Percentiles rank a stretch among this genome's conserved stretches.
Evolutionary conservation across 23 tunicate species (phyloP).

Genomic region (Ascidia mentula): DNA sequence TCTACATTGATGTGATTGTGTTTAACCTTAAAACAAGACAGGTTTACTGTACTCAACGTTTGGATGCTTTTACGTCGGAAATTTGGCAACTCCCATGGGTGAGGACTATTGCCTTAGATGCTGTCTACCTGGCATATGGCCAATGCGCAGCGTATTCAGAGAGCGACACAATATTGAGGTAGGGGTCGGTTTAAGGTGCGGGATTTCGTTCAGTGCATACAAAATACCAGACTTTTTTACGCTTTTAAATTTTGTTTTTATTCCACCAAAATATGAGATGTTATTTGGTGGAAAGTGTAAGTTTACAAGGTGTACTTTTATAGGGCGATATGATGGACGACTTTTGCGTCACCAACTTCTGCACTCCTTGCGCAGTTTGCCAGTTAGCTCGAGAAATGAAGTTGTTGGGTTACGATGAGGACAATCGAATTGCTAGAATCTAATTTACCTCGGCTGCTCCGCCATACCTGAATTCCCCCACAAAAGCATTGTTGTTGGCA

Average conservation of each 20-base stretch:
- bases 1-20: too few relatives aligned
- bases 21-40: too few relatives aligned
- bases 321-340: not conserved
- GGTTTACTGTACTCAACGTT: too few relatives aligned
- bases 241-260: too few relatives aligned
- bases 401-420: not conserved
- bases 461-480: too few relatives aligned
- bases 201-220: too few relatives aligned
- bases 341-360: not conserved
- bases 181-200: not conserved
- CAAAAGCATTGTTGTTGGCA: too few relatives aligned
- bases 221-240: too few relatives aligned
- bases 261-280: too few relatives aligned
- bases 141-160: conserved; percentile 7
- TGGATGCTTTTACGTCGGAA: not conserved
- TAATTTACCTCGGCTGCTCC: not conserved
- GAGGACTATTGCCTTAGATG: conserved; percentile 4
- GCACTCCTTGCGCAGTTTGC: not conserved
- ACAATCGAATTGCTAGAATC: not conserved
- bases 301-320: not conserved
- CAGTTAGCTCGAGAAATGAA: conserved; percentile 15
- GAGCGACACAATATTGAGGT: conserved; percentile 6
- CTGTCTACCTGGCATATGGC: conserved; percentile 12
- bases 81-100: not conserved
- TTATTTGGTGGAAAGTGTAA: too few relatives aligned